Percentiles rank a stretch among this genome's conserved stretches.
Conservation (phyloP, 2,113 vertebrate genomes). For the Emydura subglobosa region DNA sequence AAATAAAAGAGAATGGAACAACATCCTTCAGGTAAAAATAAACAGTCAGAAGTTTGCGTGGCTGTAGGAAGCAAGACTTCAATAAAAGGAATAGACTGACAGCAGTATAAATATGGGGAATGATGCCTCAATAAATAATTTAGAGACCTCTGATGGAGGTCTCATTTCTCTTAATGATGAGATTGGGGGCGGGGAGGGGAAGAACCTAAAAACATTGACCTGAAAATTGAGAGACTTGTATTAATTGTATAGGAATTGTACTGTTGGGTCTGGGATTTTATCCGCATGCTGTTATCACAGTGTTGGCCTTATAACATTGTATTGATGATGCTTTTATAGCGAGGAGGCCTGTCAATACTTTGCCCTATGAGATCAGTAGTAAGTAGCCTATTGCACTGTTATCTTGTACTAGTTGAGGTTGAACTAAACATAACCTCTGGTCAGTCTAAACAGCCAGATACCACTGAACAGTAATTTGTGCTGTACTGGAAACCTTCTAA, state of each 20-base stretch:
- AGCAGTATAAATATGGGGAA: neutral
- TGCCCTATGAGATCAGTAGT: neutral
- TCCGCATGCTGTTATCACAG: neutral
- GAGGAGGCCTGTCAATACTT: neutral
- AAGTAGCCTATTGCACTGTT: neutral
- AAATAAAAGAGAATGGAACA: conserved; percentile 85
- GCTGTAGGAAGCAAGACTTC: conserved; percentile 32
- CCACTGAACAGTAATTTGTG: neutral
- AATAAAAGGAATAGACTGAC: conserved; percentile 2
- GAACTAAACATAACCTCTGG: neutral
- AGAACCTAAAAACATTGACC: neutral
- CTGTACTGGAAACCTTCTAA: neutral
- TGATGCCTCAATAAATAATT: conserved; percentile 29
- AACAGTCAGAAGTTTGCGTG: conserved; percentile 47
- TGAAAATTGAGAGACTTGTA: neutral
- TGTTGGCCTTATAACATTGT: neutral
- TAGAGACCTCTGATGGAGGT: neutral
- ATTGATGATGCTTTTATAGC: neutral
- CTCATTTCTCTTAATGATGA: neutral
- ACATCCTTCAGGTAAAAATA: conserved; percentile 84
- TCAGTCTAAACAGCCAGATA: neutral
- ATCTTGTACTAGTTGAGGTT: neutral
- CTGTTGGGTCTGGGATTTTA: neutral
- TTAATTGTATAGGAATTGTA: neutral
- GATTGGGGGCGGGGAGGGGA: neutral